Evolutionary conservation across 2,113 vertebrate genomes (phyloP).

Genomic region (Furnarius figulus): DNA sequence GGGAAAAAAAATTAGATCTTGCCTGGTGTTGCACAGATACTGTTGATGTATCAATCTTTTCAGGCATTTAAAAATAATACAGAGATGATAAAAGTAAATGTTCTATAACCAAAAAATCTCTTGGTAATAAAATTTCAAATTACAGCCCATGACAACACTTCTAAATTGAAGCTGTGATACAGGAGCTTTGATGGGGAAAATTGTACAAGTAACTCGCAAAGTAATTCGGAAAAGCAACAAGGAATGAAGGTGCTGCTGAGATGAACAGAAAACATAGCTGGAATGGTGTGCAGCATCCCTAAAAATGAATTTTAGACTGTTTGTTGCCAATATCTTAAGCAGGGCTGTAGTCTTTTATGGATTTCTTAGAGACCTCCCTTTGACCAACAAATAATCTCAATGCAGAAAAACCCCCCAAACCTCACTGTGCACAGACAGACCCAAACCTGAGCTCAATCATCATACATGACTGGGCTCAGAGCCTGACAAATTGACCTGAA

Average conservation of each 20-base stretch:
- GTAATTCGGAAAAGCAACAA: constrained; percentile 59
- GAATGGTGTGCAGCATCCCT: constrained; percentile 43
- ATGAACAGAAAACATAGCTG: constrained; percentile 51
- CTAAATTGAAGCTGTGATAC: constrained; percentile 65
- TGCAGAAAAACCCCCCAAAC: neutral
- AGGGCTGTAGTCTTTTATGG: neutral
- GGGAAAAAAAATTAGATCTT: neutral
- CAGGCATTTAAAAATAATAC: constrained; percentile 70
- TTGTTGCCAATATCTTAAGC: constrained; percentile 43
- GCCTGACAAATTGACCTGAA: neutral
- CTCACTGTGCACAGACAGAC: neutral
- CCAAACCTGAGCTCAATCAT: neutral
- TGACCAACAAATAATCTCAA: neutral
- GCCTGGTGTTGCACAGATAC: constrained; percentile 1
- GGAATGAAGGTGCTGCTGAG: constrained; percentile 55
- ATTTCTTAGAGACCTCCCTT: constrained; percentile 38
- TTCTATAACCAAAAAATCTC: constrained; percentile 70
- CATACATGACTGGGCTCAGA: neutral
- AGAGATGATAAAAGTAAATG: constrained; percentile 71
- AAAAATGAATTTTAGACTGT: constrained; percentile 48
- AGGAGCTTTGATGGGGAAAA: constrained; percentile 69
- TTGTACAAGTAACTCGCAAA: constrained; percentile 57
- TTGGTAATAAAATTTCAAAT: constrained; percentile 70
- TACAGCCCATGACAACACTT: constrained; percentile 65
- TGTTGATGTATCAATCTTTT: constrained; percentile 67